Conservation (phyloP, 2,113 vertebrate species). For the Glaucidium brasilianum region DNA sequence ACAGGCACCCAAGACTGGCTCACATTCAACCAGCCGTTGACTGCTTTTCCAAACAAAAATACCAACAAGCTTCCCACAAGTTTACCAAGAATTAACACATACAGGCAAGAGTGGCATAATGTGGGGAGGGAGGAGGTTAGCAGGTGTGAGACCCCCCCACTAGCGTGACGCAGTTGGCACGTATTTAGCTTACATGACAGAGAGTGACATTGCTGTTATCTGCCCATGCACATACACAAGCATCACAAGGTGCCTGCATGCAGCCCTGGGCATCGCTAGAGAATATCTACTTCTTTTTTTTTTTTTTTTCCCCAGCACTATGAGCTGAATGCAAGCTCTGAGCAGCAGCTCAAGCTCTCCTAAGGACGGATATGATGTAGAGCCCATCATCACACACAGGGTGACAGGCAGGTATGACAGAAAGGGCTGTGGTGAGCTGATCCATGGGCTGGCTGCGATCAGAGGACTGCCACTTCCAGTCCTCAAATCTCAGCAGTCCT, state of each 20-base stretch:
- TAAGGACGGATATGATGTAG: background rate
- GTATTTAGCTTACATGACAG: background rate
- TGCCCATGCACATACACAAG: background rate
- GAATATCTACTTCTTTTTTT: background rate
- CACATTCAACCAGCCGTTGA: background rate
- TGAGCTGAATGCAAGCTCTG: background rate
- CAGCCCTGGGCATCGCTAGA: background rate
- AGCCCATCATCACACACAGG: background rate
- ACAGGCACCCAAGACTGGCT: background rate
- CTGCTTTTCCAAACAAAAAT: background rate
- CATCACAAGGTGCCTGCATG: background rate
- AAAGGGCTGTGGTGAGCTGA: background rate
- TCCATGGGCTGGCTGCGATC: background rate
- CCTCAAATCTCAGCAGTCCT: background rate
- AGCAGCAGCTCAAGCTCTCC: background rate
- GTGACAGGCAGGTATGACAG: background rate
- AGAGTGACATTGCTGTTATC: background rate
- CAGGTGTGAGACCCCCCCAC: background rate
- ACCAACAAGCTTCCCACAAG: background rate
- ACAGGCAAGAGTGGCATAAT: background rate
- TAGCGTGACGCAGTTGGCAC: background rate
- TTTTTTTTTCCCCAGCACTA: background rate
- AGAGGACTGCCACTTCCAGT: too few species aligned
- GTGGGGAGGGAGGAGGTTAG: too few species aligned
- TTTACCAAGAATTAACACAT: background rate